Percentiles rank a stretch among this genome's conserved stretches.
Conservation (phyloP, 2,113 vertebrate genomes). For the Cynoglossus semilaevis region DNA sequence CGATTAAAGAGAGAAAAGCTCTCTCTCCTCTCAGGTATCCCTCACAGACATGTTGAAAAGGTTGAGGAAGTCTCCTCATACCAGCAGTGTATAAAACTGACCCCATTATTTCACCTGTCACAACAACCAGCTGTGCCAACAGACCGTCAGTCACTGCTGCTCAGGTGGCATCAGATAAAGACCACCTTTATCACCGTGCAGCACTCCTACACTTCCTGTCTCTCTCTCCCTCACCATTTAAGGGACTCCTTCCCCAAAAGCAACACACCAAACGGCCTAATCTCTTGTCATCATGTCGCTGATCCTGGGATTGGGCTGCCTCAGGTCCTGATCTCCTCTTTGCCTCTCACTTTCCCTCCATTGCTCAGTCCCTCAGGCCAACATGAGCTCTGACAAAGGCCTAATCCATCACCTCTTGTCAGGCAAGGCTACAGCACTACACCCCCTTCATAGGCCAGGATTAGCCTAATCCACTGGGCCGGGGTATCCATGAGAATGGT, state of each 20-base stretch:
- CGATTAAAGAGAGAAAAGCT: too few species aligned
- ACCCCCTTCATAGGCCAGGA: conserved; percentile 60
- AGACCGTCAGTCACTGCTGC: background rate
- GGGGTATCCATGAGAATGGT: conserved; percentile 73
- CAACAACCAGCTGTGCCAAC: conserved; percentile 13
- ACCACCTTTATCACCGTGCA: conserved; percentile 5
- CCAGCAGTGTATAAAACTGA: too few species aligned
- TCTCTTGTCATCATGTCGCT: conserved; percentile 77
- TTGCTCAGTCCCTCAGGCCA: conserved; percentile 62
- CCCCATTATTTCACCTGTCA: conserved; percentile 6
- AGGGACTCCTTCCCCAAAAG: conserved; percentile 66
- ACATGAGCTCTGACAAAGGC: conserved; percentile 70
- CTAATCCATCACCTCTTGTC: conserved; percentile 81
- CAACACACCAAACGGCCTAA: conserved; percentile 81
- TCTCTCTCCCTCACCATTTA: conserved; percentile 25
- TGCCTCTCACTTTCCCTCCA: conserved; percentile 42
- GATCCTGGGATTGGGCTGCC: conserved; percentile 72
- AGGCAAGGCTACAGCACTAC: conserved; percentile 72
- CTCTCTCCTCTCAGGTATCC: too few species aligned
- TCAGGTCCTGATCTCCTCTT: conserved; percentile 56
- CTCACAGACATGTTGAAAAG: too few species aligned
- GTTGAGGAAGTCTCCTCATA: too few species aligned
- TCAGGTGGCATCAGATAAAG: conserved; percentile 6
- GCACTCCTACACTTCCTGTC: conserved; percentile 19
- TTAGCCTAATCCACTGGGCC: conserved; percentile 84